These are phyloP conservation scores for Catharus ustulatus DNA, from an alignment of 2,797 vertebrate species.

Conservation along the genomic window DNA sequence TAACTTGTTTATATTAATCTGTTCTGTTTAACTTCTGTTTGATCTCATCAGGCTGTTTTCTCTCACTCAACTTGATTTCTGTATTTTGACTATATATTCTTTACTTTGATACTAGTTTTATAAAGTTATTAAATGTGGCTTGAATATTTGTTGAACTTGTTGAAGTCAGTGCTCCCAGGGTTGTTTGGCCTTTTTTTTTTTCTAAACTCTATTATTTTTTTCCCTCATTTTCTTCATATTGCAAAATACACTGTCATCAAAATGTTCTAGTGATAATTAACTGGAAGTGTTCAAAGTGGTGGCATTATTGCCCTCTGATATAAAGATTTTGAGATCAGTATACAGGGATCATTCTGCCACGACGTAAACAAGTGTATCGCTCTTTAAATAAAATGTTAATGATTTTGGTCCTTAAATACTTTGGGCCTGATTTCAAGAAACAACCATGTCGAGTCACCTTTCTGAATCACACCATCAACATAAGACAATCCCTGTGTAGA, in stretches of 20 bases:
- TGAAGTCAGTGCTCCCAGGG: constrained; percentile 51
- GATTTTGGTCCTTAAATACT: constrained; percentile 43
- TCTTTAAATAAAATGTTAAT: constrained; percentile 54
- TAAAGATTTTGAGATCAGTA: not conserved
- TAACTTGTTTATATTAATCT: constrained; percentile 32
- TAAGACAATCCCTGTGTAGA: not conserved
- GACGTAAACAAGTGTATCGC: not conserved
- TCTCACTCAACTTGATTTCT: constrained; percentile 61
- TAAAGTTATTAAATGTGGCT: constrained; percentile 74
- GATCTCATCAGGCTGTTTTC: constrained; percentile 57
- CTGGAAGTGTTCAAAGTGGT: constrained; percentile 36
- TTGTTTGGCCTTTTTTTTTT: not conserved
- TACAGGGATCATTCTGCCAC: constrained; percentile 17
- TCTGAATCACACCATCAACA: not conserved
- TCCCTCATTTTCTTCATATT: constrained; percentile 7
- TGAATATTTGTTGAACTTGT: constrained; percentile 60
- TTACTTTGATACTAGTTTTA: constrained; percentile 74
- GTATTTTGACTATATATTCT: constrained; percentile 71
- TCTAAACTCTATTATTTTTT: not conserved
- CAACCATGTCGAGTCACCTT: not conserved
- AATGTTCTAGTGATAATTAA: constrained; percentile 24
- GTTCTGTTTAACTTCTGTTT: constrained; percentile 60
- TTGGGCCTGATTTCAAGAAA: constrained; percentile 56
- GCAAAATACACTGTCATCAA: not conserved
- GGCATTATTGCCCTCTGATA: constrained; percentile 26